Evolutionary conservation across 2,888 invertebrate species (phyloP), one percentile per base, ranked within the genome.

Genomic region (Dryomyza anilis): DNA sequence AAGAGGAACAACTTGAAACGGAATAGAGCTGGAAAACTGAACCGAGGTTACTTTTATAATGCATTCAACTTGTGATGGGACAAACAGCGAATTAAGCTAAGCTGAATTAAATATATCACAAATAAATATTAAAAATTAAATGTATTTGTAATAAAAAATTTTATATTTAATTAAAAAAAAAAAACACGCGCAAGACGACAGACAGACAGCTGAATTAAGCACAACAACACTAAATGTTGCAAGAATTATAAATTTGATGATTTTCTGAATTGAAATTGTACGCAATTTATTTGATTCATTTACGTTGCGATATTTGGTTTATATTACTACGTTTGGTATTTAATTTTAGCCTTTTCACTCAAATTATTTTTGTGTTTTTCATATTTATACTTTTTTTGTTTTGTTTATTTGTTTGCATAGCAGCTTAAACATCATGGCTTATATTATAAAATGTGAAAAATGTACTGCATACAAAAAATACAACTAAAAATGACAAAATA

Each of bases 281-380:
- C n/a, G n/a, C n/a, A n/a, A n/a, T n/a, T n/a, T n/a, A n/a, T n/a
- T n/a, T n/a, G n/a, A n/a, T n/a, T n/a, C n/a, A n/a, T 25, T 45
- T 16, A 45, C 56, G 46, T 62, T 64, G 27, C 63, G 58, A 45
- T 58, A 58, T 60, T 53, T 68, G 23, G 43, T 63, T 46, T 61
- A 61, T n/a, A 55, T 56, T 63, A 43, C 55, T 67, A 5, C 39
- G 52, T 66, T 64, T 68, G 50, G 53, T 45, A 30, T 33, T 30
- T 33, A 21, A 29, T 55, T 58, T 12, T 58, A 16, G 50, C 10
- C 25, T 65, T 48, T 53, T 21, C 30, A 36, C 43, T 62, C 43
- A 33, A 21, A 14, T 39, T 63, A 14, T 45, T 39, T 64, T 57
- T 43, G 33, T 43, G 56, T 59, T 60, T 61, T 19, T 65, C 29